Evolutionary conservation across 2,113 vertebrate species (phyloP).

Genomic region (Lophochroa leadbeateri): DNA sequence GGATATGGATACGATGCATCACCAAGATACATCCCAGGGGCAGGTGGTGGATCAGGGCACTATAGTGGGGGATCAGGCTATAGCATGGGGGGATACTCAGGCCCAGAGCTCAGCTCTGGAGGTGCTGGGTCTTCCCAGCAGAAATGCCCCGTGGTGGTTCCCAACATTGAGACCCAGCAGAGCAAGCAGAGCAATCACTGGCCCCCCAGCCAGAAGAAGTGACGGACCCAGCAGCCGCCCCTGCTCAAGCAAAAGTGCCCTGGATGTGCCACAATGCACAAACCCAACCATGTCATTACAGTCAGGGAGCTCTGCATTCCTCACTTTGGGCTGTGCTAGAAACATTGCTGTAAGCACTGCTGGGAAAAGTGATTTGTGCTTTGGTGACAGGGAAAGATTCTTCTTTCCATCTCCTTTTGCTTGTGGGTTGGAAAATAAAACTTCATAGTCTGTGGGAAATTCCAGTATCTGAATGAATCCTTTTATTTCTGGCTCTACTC

Average conservation of each 20-base stretch:
- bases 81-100: fast-evolving
- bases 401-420: neutral
- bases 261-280: neutral
- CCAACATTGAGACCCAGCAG: neutral
- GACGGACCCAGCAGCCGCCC: fast-evolving
- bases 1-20: fast-evolving
- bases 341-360: fast-evolving
- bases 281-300: fast-evolving
- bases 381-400: neutral
- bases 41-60: neutral
- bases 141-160: neutral
- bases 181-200: neutral
- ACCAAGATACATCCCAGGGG: neutral
- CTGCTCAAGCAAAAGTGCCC: neutral
- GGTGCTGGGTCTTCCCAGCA: neutral
- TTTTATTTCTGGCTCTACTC: neutral
- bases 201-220: constrained; percentile 12
- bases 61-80: neutral
- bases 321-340: fast-evolving
- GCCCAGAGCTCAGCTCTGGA: neutral
- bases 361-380: neutral
- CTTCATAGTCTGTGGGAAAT: fast-evolving
- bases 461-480: neutral
- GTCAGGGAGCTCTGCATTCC: fast-evolving
- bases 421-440: neutral